These are phyloP conservation scores for Cryptocheilus praepositus DNA, from an alignment of 2,888 invertebrate species.

Conservation along the genomic window DNA sequence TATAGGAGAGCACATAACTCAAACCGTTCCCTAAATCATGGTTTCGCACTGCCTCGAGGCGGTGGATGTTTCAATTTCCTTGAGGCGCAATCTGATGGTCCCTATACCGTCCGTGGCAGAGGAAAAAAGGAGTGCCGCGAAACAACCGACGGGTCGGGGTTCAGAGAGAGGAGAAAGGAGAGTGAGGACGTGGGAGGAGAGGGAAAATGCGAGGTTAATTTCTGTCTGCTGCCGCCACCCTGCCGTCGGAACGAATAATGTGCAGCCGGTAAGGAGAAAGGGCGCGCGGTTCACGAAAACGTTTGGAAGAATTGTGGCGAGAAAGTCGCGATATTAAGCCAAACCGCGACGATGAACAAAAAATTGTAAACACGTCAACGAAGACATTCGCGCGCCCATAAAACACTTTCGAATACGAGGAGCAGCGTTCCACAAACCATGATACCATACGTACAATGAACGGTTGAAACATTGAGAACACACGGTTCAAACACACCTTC, in stretches of 20 bases:
- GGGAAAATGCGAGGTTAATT: slow-evolving; percentile 56
- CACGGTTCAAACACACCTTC: no score
- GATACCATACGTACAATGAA: no score
- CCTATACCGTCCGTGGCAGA: slow-evolving; percentile 50
- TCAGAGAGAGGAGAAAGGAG: background rate
- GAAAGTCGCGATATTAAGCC: no score
- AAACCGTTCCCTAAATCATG: slow-evolving; percentile 72
- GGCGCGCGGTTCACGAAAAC: background rate
- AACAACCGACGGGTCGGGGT: slow-evolving; percentile 13
- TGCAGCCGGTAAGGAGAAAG: no score
- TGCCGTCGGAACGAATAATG: slow-evolving; percentile 3
- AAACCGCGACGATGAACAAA: no score
- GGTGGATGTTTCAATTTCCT: slow-evolving; percentile 85
- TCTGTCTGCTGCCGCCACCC: slow-evolving; percentile 31
- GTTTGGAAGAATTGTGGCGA: background rate
- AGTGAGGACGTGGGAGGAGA: slow-evolving; percentile 8
- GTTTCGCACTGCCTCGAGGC: slow-evolving; percentile 67
- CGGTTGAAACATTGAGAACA: no score
- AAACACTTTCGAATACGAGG: no score
- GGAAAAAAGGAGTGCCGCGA: slow-evolving; percentile 36
- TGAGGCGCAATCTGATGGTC: slow-evolving; percentile 83
- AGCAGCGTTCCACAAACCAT: no score
- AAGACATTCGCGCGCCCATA: no score
- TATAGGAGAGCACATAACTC: slow-evolving; percentile 70
- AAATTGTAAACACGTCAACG: no score